phyloP scores from a whole-genome alignment of 1,140 invertebrate genomes.

The Portunus trituberculatus region DNA sequence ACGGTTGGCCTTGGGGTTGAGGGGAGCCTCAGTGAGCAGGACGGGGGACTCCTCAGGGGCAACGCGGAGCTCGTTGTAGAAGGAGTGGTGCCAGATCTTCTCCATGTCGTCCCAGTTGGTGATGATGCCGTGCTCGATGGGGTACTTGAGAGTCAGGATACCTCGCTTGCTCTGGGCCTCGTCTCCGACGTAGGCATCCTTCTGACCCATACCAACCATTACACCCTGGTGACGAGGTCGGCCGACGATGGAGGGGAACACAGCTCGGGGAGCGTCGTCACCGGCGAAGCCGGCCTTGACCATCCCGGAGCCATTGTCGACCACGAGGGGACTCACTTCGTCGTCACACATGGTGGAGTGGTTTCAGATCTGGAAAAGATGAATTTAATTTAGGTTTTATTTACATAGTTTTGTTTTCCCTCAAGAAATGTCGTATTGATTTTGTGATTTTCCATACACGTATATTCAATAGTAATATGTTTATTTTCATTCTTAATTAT shows the following conservation, averaged over 20 bases:
- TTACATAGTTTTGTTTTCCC: too few relatives aligned
- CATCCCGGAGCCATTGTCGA: conserved; percentile 86
- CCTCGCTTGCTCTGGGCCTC: conserved; percentile 96
- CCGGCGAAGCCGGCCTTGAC: conserved; percentile 86
- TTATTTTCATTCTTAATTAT: too few relatives aligned
- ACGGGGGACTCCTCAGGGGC: conserved; percentile 96
- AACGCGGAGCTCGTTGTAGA: conserved; percentile 97
- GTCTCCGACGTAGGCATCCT: conserved; percentile 94
- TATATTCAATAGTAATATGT: neutral
- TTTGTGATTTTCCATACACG: too few relatives aligned
- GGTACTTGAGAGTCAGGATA: conserved; percentile 95
- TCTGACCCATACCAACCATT: conserved; percentile 98
- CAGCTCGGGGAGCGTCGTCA: conserved; percentile 96
- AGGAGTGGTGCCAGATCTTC: conserved; percentile 97
- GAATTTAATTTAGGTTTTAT: neutral
- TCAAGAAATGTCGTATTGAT: too few relatives aligned
- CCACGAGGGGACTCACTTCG: conserved; percentile 82
- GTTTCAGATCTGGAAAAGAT: conserved; percentile 34
- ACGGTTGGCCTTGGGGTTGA: conserved; percentile 94
- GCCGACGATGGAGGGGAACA: conserved; percentile 90
- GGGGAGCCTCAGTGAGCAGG: conserved; percentile 91
- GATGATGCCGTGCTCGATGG: conserved; percentile 96
- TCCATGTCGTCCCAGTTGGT: conserved; percentile 99
- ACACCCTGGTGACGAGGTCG: conserved; percentile 86
- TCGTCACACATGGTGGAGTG: conserved; percentile 84